A percentile compares a stretch with the other conserved stretches of the same genome.
Conservation (phyloP, 2,113 vertebrate species). For the Cheirogaleus medius region DNA sequence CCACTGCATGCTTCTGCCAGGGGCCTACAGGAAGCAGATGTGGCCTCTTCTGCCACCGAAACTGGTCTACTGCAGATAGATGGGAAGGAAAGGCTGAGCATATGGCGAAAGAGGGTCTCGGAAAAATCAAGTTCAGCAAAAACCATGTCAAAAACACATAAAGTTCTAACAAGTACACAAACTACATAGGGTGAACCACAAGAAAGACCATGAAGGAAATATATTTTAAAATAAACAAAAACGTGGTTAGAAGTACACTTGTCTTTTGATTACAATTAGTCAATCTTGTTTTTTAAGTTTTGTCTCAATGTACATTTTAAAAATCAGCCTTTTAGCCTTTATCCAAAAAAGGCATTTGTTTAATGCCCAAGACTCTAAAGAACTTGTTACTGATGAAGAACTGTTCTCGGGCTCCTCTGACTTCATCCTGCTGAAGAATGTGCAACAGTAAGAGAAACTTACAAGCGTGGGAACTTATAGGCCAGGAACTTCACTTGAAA, state of each 20-base stretch:
- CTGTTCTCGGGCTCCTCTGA: neutral
- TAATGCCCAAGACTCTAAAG: neutral
- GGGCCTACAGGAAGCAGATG: conserved; percentile 44
- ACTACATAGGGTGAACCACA: conserved; percentile 35
- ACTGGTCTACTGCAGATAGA: conserved; percentile 1
- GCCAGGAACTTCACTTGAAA: neutral
- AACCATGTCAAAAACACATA: conserved; percentile 13
- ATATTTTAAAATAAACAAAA: conserved; percentile 56
- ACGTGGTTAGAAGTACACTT: conserved; percentile 18
- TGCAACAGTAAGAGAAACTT: neutral
- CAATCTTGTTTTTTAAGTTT: conserved; percentile 17
- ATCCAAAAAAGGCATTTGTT: neutral
- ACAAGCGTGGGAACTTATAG: rapidly evolving
- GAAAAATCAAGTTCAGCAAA: conserved; percentile 67
- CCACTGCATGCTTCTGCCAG: conserved; percentile 67
- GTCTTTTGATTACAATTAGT: conserved; percentile 2
- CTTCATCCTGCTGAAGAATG: neutral
- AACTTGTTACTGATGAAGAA: neutral
- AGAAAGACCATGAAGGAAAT: conserved; percentile 57
- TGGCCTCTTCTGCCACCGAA: conserved; percentile 51
- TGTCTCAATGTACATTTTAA: neutral
- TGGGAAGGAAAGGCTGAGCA: conserved; percentile 6
- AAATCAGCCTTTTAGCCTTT: neutral
- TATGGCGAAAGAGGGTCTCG: conserved; percentile 47
- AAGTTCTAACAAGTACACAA: conserved; percentile 12